A percentile compares a stretch with the other conserved stretches of the same genome.
phyloP scores from a whole-genome alignment of 2,797 vertebrate species.

The Microcaecilia unicolor region DNA sequence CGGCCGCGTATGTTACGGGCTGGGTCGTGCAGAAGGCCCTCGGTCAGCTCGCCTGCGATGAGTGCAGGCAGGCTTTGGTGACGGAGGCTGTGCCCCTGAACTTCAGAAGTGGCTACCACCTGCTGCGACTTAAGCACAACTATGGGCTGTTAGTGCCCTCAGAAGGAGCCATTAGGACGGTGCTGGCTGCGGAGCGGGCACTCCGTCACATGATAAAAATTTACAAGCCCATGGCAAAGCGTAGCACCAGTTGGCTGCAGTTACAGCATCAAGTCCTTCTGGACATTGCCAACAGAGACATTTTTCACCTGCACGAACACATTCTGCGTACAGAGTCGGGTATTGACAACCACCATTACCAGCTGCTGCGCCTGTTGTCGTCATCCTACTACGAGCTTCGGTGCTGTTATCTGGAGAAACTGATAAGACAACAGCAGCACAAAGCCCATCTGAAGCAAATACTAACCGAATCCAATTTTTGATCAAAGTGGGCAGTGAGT shows the following conservation, averaged over 20 bases:
- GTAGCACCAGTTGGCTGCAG: not conserved
- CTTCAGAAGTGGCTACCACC: slow-evolving; percentile 2
- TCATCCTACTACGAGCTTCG: not conserved
- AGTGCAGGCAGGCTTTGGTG: slow-evolving; percentile 6
- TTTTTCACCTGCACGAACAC: slow-evolving; percentile 5
- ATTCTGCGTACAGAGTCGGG: not conserved
- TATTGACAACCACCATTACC: slow-evolving; percentile 9
- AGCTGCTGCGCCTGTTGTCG: not conserved
- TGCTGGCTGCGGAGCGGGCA: not conserved
- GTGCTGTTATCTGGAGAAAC: not conserved
- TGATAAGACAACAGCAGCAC: not conserved
- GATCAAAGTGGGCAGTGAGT: too few species aligned
- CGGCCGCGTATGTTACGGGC: slow-evolving; percentile 5
- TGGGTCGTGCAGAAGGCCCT: slow-evolving; percentile 7
- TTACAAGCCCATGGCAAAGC: not conserved
- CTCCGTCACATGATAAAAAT: not conserved
- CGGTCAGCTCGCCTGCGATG: not conserved
- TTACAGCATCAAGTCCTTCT: not conserved
- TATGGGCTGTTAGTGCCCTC: slow-evolving; percentile 4
- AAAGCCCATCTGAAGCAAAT: not conserved
- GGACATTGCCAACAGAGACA: not conserved
- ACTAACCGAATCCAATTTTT: not conserved
- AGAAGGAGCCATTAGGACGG: not conserved
- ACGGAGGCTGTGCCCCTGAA: not conserved
- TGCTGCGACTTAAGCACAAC: not conserved